phyloP scores from a whole-genome alignment of 1,140 invertebrate genomes.

The Palaemon carinicauda region DNA sequence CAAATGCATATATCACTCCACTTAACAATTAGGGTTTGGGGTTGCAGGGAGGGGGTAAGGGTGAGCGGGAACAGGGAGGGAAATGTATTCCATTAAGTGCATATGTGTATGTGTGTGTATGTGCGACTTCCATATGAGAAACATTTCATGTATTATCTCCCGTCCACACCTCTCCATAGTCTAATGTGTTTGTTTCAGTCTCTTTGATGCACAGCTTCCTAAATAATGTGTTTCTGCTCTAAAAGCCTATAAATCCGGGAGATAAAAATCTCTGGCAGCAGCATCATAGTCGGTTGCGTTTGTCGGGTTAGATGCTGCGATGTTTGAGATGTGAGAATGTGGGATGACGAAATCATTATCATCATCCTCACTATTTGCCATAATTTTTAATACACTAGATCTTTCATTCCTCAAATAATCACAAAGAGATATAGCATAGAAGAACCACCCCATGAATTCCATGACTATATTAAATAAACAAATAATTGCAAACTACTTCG shows the following conservation, averaged over 20 bases:
- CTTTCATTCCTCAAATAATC: no score
- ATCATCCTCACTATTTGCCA: no score
- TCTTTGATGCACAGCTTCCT: not conserved
- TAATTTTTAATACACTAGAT: no score
- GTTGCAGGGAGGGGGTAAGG: not conserved
- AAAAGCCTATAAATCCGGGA: slow-evolving; percentile 32
- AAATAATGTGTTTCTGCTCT: slow-evolving; percentile 40
- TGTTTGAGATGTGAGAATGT: not conserved
- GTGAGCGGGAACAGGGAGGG: not conserved
- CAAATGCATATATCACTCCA: slow-evolving; percentile 16
- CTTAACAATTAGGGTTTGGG: slow-evolving; percentile 25
- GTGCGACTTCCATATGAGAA: not conserved
- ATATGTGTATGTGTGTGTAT: slow-evolving; percentile 46
- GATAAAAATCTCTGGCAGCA: slow-evolving; percentile 32
- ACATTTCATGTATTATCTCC: slow-evolving; percentile 21
- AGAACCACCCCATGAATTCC: no score
- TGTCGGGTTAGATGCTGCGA: not conserved
- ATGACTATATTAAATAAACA: no score
- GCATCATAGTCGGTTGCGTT: not conserved
- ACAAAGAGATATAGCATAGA: no score
- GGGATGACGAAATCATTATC: not conserved
- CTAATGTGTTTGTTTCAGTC: slow-evolving; percentile 6
- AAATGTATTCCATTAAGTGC: slow-evolving; percentile 42
- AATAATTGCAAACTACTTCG: no score
- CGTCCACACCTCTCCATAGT: slow-evolving; percentile 48